These are phyloP conservation scores for Syngnathus rostellatus DNA, from an alignment of 2,797 vertebrate genomes.

Conservation along the genomic window DNA sequence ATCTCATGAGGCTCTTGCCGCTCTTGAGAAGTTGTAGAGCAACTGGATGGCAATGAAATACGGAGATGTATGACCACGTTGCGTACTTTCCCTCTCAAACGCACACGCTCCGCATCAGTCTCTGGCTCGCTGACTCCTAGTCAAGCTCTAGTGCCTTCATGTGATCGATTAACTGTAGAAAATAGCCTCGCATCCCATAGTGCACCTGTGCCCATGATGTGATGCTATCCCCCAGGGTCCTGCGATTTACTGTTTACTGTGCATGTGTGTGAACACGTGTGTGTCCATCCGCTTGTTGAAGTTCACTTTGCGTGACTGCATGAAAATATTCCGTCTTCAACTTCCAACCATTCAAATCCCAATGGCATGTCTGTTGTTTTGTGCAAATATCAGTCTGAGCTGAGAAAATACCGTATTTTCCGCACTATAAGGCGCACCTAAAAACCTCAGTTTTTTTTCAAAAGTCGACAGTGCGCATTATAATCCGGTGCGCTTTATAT, in stretches of 20 bases:
- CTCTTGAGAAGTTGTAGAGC: slow-evolving; percentile 32
- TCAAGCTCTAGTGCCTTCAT: slow-evolving; percentile 50
- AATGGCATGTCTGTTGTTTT: slow-evolving; percentile 37
- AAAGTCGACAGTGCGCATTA: too few relatives aligned
- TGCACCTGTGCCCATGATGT: slow-evolving; percentile 53
- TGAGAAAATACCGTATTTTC: slow-evolving; percentile 2
- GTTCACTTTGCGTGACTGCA: slow-evolving; percentile 18
- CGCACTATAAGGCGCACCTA: too few relatives aligned
- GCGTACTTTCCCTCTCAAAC: slow-evolving; percentile 15
- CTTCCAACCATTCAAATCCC: slow-evolving; percentile 26
- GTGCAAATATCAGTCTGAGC: background rate
- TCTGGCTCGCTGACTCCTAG: slow-evolving; percentile 45
- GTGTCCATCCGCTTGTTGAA: slow-evolving; percentile 9
- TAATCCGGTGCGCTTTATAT: too few relatives aligned
- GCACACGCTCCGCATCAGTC: slow-evolving; percentile 29
- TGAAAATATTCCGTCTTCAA: slow-evolving; percentile 20
- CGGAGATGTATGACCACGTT: slow-evolving; percentile 29
- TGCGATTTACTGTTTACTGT: background rate
- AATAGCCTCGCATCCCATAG: slow-evolving; percentile 48
- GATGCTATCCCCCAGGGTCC: slow-evolving; percentile 22
- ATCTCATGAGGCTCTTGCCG: slow-evolving; percentile 34
- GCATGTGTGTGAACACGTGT: background rate
- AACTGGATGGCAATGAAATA: slow-evolving; percentile 41
- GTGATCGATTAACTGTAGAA: slow-evolving; percentile 62
- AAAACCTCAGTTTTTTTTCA: too few relatives aligned